These are phyloP conservation scores for Mamestra configurata DNA, from an alignment of 1,140 invertebrate species.

Conservation along the genomic window DNA sequence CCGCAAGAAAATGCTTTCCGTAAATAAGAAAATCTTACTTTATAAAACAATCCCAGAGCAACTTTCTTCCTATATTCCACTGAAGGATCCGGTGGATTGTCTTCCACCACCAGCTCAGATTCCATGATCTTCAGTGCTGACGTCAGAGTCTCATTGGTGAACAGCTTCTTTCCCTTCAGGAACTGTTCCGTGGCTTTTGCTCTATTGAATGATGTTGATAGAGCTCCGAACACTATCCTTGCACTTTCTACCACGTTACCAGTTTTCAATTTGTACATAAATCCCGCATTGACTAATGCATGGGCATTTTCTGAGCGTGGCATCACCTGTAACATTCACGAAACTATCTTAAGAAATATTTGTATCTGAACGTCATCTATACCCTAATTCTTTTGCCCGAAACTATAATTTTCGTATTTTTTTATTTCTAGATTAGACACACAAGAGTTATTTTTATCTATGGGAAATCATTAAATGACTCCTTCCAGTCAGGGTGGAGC, in stretches of 20 bases:
- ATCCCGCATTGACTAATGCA: constrained; percentile 92
- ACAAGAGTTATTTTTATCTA: no score
- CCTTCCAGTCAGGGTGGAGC: no score
- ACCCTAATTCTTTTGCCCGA: no score
- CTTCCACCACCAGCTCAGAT: constrained; percentile 89
- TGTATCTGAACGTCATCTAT: no score
- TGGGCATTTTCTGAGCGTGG: constrained; percentile 91
- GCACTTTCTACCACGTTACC: constrained; percentile 67
- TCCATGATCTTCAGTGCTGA: constrained; percentile 87
- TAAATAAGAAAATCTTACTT: constrained; percentile 67
- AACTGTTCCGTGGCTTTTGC: constrained; percentile 90
- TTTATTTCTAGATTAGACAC: no score
- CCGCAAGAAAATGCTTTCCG: background rate
- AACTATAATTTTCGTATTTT: no score
- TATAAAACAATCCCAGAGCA: constrained; percentile 90
- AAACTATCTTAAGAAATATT: no score
- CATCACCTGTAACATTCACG: constrained; percentile 85
- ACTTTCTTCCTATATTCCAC: constrained; percentile 89
- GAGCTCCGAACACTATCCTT: constrained; percentile 89
- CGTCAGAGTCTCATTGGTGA: constrained; percentile 83
- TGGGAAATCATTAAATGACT: no score
- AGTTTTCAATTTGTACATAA: constrained; percentile 89
- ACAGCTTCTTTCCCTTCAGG: constrained; percentile 88
- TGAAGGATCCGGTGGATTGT: constrained; percentile 87
- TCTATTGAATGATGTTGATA: constrained; percentile 90